Evolutionary conservation across 2,888 invertebrate genomes (phyloP), one percentile per base, ranked within the genome.

Genomic region (Gortyna flavago): DNA sequence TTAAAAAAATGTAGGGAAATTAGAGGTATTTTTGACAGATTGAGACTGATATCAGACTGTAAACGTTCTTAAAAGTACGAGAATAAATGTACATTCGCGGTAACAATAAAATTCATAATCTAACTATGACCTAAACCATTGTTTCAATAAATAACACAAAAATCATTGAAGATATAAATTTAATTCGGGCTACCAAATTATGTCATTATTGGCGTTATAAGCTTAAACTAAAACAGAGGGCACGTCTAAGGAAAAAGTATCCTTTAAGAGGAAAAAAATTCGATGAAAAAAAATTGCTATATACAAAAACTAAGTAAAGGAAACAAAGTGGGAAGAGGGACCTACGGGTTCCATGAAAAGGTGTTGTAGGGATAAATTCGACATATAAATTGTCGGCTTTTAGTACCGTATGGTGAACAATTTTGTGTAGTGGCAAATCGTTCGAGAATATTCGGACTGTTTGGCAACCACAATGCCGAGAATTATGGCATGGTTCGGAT

Each of bases 361-460:
- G n/a, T 38, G 35, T 59, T 59, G 25, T 41, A n/a, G 35, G 38
- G 11, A 44, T 25, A 64, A 62, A 59, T 57, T 66, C 48, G 21
- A 59, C 35, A 16, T 35, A 7, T 38, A 21, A 76, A 80, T 72
- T 66, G 35, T 61, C 59, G 59, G 59, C 59, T 70, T 75, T 70
- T 48, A 32, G 62, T 38, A n/a, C 13, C 8, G 41, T 59, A 72
- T 29, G 35, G 38, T 54, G 75, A 73, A 74, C 68, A 73, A 62
- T 74, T 77, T 29, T 65, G 67, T 73, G 73, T 62, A 77, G 77
- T 73, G 72, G 70, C 67, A 65, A 57, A 67, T 67, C 48, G 18
- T 25, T 71, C 51, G 59, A 84, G 73, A 78, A 85, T 71, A 57
- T 41, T 64, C 57, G 25, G n/a, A 51, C 61, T 66, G 64, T 78